Conservation (phyloP, 2,888 invertebrate species). For the Anorthoa munda region DNA sequence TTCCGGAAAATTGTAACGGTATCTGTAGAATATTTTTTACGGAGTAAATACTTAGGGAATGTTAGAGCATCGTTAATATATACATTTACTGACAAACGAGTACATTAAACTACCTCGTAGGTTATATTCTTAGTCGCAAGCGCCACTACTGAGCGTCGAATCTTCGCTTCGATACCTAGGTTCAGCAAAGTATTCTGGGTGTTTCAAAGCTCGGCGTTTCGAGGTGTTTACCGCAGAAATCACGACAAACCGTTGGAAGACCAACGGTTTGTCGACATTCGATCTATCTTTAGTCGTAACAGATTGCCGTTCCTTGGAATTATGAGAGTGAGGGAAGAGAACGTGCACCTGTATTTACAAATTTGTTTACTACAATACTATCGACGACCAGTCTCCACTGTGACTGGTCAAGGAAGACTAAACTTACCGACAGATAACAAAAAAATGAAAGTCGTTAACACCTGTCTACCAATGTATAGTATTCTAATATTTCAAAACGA, state of each 20-base stretch:
- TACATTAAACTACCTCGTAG: not conserved
- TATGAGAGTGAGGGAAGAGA: too few species aligned
- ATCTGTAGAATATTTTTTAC: not conserved
- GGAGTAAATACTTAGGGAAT: not conserved
- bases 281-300: not conserved
- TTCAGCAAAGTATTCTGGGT: not conserved
- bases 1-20: conserved; percentile 23
- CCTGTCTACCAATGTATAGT: too few species aligned
- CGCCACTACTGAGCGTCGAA: not conserved
- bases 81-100: not conserved
- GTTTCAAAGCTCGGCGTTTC: not conserved
- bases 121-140: not conserved
- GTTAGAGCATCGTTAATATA: not conserved
- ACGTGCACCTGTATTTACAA: too few species aligned
- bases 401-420: not conserved
- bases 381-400: not conserved
- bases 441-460: too few species aligned
- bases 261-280: too few species aligned
- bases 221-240: not conserved
- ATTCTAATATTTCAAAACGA: too few species aligned
- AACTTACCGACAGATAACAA: too few species aligned
- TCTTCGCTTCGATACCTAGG: not conserved
- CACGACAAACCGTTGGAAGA: too few species aligned
- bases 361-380: not conserved
- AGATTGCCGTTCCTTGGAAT: not conserved